Conservation (phyloP, 1,140 invertebrate species). For the Diachasmimorpha longicaudata region DNA sequence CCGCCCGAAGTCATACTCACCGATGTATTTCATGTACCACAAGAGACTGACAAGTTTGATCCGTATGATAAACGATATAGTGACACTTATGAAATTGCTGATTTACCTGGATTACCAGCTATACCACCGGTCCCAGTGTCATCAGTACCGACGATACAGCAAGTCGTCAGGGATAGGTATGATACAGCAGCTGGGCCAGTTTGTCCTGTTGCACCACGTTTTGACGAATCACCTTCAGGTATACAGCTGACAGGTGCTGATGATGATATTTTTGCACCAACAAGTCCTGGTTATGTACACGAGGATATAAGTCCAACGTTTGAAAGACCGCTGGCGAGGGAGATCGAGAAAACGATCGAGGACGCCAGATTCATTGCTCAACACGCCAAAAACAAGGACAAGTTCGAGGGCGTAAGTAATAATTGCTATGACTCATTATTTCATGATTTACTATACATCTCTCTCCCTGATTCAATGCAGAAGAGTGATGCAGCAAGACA, state of each 20-base stretch:
- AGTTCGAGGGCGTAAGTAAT: slow-evolving; percentile 87
- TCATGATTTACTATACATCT: neutral
- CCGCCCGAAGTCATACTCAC: slow-evolving; percentile 73
- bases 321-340: slow-evolving; percentile 74
- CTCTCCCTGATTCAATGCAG: neutral
- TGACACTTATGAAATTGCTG: slow-evolving; percentile 75
- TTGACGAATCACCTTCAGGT: slow-evolving; percentile 71
- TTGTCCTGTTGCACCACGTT: slow-evolving; percentile 66
- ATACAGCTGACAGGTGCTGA: slow-evolving; percentile 75
- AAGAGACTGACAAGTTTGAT: slow-evolving; percentile 75
- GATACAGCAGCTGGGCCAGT: slow-evolving; percentile 46
- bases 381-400: slow-evolving; percentile 92
- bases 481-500: too few relatives aligned
- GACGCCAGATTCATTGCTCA: slow-evolving; percentile 92
- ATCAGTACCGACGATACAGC: slow-evolving; percentile 42
- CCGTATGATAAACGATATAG: slow-evolving; percentile 70
- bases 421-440: neutral
- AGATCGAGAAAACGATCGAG: slow-evolving; percentile 87
- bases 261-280: slow-evolving; percentile 80
- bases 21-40: slow-evolving; percentile 72
- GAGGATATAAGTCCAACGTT: slow-evolving; percentile 79
- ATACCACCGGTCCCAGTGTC: slow-evolving; percentile 21
- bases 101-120: slow-evolving; percentile 63
- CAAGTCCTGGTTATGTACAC: slow-evolving; percentile 62
- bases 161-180: slow-evolving; percentile 46